phyloP scores from a whole-genome alignment of 2,888 invertebrate genomes.

The Andrena minutula region DNA sequence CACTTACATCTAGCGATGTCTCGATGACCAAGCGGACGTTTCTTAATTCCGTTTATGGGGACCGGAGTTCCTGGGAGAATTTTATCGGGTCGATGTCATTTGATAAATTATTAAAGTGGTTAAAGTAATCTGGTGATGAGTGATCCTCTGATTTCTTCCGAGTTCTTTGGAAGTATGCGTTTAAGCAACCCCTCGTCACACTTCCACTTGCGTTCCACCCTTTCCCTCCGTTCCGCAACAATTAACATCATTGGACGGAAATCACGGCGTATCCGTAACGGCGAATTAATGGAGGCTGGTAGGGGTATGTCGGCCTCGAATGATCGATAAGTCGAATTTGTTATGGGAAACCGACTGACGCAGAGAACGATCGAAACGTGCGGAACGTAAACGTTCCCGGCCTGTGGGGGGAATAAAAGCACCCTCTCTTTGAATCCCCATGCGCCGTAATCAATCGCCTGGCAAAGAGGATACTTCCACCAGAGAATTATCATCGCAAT shows the following conservation, averaged over 20 bases:
- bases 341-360: conserved; percentile 63
- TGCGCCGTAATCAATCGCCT: conserved; percentile 10
- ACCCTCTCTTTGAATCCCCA: conserved; percentile 36
- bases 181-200: neutral
- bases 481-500: conserved; percentile 8
- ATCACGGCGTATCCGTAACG: conserved; percentile 58
- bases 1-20: neutral
- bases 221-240: neutral
- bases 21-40: neutral
- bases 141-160: too few relatives aligned
- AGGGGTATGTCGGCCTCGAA: conserved; percentile 16
- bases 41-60: conserved; percentile 35
- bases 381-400: conserved; percentile 57
- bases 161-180: too few relatives aligned
- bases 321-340: conserved; percentile 65
- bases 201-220: neutral
- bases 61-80: neutral
- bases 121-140: neutral
- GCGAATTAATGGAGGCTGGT: conserved; percentile 57
- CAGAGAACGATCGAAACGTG: conserved; percentile 45
- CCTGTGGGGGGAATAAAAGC: conserved; percentile 41
- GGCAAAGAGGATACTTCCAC: conserved; percentile 1
- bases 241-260: conserved; percentile 58
- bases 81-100: neutral
- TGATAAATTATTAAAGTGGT: neutral